Conservation (phyloP, 2,888 invertebrate genomes). For the Eristalis tenax region DNA sequence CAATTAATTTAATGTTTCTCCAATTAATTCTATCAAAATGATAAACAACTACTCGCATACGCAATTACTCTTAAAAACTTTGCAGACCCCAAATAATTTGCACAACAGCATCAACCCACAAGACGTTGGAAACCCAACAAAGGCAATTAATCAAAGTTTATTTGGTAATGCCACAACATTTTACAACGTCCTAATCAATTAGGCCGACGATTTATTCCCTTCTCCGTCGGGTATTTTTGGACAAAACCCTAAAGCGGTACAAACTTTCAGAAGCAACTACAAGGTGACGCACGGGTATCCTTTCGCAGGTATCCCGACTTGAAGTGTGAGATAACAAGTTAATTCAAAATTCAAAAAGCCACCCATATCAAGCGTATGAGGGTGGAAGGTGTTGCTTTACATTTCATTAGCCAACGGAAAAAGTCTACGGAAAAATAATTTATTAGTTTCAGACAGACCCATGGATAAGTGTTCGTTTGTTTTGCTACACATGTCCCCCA, state of each 20-base stretch:
- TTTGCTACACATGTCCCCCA: constrained; percentile 13
- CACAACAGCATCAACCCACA: constrained; percentile 9
- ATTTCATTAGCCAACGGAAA: constrained; percentile 57
- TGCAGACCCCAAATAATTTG: constrained; percentile 38
- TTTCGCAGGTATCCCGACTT: constrained; percentile 41
- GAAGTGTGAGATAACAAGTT: constrained; percentile 51
- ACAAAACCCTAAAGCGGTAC: constrained; percentile 34
- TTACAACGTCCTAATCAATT: constrained; percentile 74
- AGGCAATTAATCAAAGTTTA: constrained; percentile 74
- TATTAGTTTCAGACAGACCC: constrained; percentile 48
- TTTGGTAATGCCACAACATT: constrained; percentile 74
- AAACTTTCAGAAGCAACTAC: constrained; percentile 3
- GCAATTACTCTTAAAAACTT: constrained; percentile 62
- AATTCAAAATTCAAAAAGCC: constrained; percentile 57
- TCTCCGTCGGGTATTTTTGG: constrained; percentile 30
- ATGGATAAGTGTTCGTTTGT: constrained; percentile 35
- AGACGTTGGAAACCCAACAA: constrained; percentile 58
- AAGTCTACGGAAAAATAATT: constrained; percentile 50
- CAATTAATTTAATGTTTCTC: constrained; percentile 52
- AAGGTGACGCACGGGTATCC: constrained; percentile 18
- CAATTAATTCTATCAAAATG: constrained; percentile 48
- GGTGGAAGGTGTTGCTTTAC: constrained; percentile 49
- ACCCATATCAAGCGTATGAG: neutral
- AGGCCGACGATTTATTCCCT: constrained; percentile 63
- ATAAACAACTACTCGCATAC: constrained; percentile 55